Evolutionary conservation across 2,888 invertebrate genomes (phyloP).

Genomic region (Dexiosoma caninum): DNA sequence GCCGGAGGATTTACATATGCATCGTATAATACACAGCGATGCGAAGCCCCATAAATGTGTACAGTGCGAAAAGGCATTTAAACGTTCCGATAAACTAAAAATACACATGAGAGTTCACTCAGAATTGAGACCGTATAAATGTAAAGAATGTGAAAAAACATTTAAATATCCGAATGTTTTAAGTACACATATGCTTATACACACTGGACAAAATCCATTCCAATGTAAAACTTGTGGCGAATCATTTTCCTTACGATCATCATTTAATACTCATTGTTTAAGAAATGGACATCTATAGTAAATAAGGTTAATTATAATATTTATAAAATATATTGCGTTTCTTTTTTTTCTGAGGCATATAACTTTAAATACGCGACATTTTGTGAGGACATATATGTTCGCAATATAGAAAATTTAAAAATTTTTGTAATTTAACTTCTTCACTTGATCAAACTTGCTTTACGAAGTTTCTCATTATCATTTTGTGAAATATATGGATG

Average conservation of each 20-base stretch:
- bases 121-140: slow-evolving; percentile 77
- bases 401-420: no score
- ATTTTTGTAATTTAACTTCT: no score
- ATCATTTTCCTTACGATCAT: slow-evolving; percentile 55
- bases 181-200: slow-evolving; percentile 82
- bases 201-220: slow-evolving; percentile 70
- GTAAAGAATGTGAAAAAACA: slow-evolving; percentile 82
- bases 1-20: slow-evolving; percentile 83
- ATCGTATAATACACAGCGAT: slow-evolving; percentile 79
- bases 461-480: no score
- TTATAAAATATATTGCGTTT: no score
- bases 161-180: slow-evolving; percentile 83
- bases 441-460: no score
- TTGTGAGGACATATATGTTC: no score
- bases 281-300: slow-evolving; percentile 56
- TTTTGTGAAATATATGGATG: no score
- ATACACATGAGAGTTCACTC: slow-evolving; percentile 68
- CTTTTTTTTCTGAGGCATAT: not conserved
- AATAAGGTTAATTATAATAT: not conserved
- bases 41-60: slow-evolving; percentile 66
- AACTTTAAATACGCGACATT: not conserved
- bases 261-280: slow-evolving; percentile 58
- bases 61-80: slow-evolving; percentile 68
- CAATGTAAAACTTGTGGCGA: slow-evolving; percentile 58
- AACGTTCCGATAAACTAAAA: slow-evolving; percentile 70